Evolutionary conservation across 2,888 invertebrate species (phyloP), one percentile per base, ranked within the genome.

Genomic region (Hoplodrina blanda): DNA sequence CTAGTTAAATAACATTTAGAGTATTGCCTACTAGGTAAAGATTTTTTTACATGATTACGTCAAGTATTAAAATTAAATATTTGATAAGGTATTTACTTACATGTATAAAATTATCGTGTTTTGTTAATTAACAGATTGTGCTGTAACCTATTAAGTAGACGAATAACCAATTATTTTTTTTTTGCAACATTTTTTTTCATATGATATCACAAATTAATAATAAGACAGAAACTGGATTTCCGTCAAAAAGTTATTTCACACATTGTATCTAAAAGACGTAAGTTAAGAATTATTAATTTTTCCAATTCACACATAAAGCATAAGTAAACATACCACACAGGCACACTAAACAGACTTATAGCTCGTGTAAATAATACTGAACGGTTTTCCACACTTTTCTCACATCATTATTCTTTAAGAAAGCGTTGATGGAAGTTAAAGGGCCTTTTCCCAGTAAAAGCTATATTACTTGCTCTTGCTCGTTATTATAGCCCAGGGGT

Each of bases 311-410:
- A 67, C 56, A 25, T 54, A 52, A 15, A 25, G 19, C 10, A 30
- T 74, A 54, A 54, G 79, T 60, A 79, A 79, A 74, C 62, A 79
- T 52, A 52, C 37, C 20, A 66, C 64, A 69, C 50, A 53, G 67
- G 62, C 65, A 59, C 53, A 68, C 50, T 53, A 57, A 75, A 67
- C 53, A 69, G 52, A 53, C 54, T 63, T 66, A 76, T 62, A 61
- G 52, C 17, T 67, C 30, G 44, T 19, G 62, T 60, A 69, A 67
- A 72, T 72, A 81, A 65, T 49, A 46, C 44, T 71, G 55, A 66
- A 59, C 8, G 46, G 63, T 20, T 69, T 66, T 69, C 57, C 70
- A 67, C 53, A 66, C 52, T 62, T 63, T 54, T 20, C 52, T 53
- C 44, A 50, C 44, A 65, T 70, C 54, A 71, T 80, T 76, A 64